phyloP scores from a whole-genome alignment of 2,888 invertebrate genomes.

The Aphrophora alni region DNA sequence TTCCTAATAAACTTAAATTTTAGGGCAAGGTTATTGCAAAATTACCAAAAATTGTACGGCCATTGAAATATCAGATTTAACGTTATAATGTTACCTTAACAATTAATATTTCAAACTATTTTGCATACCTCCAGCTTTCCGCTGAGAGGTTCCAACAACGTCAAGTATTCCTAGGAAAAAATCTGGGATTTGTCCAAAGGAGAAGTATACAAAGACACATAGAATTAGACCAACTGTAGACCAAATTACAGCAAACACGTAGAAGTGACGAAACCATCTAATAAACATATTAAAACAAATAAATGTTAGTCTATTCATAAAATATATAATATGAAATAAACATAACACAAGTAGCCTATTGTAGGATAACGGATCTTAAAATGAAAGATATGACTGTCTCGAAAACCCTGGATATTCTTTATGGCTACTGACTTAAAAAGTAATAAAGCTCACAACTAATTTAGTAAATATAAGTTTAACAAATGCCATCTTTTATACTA shows the following conservation, averaged over 20 bases:
- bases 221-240: conserved; percentile 62
- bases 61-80: no score
- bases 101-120: conserved; percentile 44
- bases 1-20: no score
- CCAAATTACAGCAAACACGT: conserved; percentile 70
- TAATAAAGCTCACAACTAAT: no score
- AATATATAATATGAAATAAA: not conserved
- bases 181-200: conserved; percentile 60
- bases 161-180: conserved; percentile 61
- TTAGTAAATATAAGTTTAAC: no score
- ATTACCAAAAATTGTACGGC: no score
- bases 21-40: no score
- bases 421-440: no score
- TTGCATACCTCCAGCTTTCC: conserved; percentile 63
- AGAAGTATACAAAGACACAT: conserved; percentile 61
- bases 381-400: no score
- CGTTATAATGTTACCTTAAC: not conserved
- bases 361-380: no score
- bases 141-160: conserved; percentile 54
- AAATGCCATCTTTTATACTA: no score
- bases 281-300: not conserved
- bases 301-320: conserved; percentile 12
- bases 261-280: conserved; percentile 81
- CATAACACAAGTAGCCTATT: not conserved
- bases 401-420: no score